Percentiles rank a stretch among this genome's conserved stretches.
Conservation (phyloP, 2,888 invertebrate species). For the Lathronympha strigana region DNA sequence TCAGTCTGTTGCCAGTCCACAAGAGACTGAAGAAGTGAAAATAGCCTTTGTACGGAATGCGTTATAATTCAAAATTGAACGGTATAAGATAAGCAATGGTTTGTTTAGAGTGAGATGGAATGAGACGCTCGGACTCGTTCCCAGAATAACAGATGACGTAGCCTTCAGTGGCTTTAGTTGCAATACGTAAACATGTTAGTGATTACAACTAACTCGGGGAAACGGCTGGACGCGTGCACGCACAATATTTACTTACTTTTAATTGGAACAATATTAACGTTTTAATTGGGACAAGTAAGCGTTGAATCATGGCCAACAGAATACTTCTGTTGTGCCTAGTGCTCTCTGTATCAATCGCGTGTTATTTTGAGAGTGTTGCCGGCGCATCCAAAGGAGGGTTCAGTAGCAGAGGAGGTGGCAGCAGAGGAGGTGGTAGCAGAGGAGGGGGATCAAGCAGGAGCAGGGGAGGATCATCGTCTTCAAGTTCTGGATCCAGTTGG, state of each 20-base stretch:
- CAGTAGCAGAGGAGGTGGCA: conserved; percentile 35
- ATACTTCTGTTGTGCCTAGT: conserved; percentile 65
- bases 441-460: conserved; percentile 28
- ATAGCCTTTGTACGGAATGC: neutral
- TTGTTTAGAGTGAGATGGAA: conserved; percentile 14
- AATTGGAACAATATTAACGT: neutral
- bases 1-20: neutral
- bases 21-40: neutral
- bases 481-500: conserved; percentile 43
- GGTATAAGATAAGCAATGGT: neutral
- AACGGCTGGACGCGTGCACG: conserved; percentile 13
- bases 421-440: conserved; percentile 40
- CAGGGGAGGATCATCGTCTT: conserved; percentile 41
- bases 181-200: conserved; percentile 20
- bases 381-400: conserved; percentile 47
- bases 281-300: conserved; percentile 9
- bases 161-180: neutral
- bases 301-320: conserved; percentile 65
- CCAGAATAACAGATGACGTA: conserved; percentile 50
- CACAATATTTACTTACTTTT: conserved; percentile 1
- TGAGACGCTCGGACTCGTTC: conserved; percentile 45
- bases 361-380: conserved; percentile 56
- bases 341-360: conserved; percentile 55
- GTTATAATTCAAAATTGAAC: conserved; percentile 9
- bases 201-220: conserved; percentile 7